Evolutionary conservation across 2,797 vertebrate genomes (phyloP), one percentile per base, ranked within the genome.

Genomic region (Adelosebastes latens): DNA sequence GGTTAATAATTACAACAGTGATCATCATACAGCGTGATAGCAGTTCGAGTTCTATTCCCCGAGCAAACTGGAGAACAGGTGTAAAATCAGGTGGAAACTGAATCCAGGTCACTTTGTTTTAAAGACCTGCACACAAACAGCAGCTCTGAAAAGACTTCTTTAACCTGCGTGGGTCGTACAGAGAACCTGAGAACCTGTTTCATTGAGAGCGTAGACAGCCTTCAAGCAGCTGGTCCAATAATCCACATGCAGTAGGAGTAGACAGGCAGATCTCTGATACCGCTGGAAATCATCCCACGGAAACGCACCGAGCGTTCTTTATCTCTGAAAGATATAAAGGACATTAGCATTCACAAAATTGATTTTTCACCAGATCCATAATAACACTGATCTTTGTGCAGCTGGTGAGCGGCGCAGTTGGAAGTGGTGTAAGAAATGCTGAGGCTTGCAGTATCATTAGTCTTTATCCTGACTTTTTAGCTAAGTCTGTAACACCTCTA

Each of bases 321-420:
- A 91, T 92, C 81, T 88, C 80, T 22, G 77, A 89, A 89, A 92
- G 91, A 94, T 92, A 92, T 93, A 91, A 94, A 94, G 89, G 89
- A 94, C 92, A 94, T 95, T 93, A 94, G 88, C 82, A 93, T 94
- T 94, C 87, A 63, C 76, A 77, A 83, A 90, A 94, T 94, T 72
- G 92, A 94, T 95, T 94, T 94, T 90, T 89, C 87, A 87, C 86
- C 82, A 83, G 91, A 95, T 95, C 93, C 87, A 94, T 95, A 95
- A 95, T 87, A 94, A 89, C 90, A 90, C 91, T 93, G 90, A 94
- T 95, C 92, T 94, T 89, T 93, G 88, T 89, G 81, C 89, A 91
- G 87, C 87, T 83, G 89, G 79, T 87, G 85, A 89, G 83, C 80
- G 24, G 86, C 87, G 82, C 87, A 85, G 82, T 75, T 90, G 84